Evolutionary conservation across 2,113 vertebrate genomes (phyloP).

Genomic region (Plecotus auritus): DNA sequence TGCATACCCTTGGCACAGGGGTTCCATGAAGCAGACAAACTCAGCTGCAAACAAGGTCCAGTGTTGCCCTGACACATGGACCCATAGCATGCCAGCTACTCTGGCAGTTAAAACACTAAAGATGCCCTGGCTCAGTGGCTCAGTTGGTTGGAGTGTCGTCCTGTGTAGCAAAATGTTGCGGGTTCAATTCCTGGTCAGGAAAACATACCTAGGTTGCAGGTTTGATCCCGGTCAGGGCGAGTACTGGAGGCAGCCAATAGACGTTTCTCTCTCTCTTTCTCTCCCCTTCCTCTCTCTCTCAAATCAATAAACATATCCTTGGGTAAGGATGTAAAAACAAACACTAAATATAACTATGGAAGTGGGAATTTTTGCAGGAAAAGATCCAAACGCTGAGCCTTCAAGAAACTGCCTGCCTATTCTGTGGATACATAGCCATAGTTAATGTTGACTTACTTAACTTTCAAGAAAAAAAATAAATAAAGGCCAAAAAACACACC

Average conservation of each 20-base stretch:
- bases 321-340: not conserved
- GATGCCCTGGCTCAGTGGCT: not conserved
- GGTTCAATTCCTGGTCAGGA: not conserved
- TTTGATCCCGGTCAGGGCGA: not conserved
- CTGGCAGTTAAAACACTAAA: slow-evolving; percentile 30
- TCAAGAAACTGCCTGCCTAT: slow-evolving; percentile 45
- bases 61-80: not conserved
- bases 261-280: not conserved
- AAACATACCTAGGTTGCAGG: not conserved
- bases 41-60: not conserved
- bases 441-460: slow-evolving; percentile 50
- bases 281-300: not conserved
- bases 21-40: not conserved
- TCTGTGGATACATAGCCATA: not conserved
- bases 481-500: not conserved
- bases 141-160: not conserved
- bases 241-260: not conserved
- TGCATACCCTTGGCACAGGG: not conserved
- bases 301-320: not conserved
- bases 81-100: not conserved
- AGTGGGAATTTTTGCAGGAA: slow-evolving; percentile 41
- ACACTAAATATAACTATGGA: slow-evolving; percentile 44
- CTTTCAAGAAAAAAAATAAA: not conserved
- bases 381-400: slow-evolving; percentile 22
- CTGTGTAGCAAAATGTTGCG: not conserved